Percentiles rank a stretch among this genome's conserved stretches.
Conservation (phyloP, 2,797 vertebrate species). For the Avahi laniger region DNA sequence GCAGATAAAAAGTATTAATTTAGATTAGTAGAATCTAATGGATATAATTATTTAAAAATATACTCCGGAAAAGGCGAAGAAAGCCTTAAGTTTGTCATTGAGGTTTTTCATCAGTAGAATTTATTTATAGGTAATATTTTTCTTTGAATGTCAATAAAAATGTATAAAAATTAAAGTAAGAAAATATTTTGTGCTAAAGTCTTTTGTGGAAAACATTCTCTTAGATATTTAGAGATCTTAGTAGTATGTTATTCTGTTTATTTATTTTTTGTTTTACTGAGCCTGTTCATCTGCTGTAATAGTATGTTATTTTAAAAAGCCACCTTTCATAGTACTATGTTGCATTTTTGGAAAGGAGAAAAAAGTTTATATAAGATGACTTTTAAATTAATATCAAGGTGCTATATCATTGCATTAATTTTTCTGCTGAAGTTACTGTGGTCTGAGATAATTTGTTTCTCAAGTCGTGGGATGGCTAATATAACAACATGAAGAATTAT, state of each 20-base stretch:
- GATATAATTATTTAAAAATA: neutral
- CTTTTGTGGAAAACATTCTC: neutral
- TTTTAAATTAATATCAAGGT: neutral
- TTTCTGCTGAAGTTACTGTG: neutral
- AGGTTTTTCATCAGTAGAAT: neutral
- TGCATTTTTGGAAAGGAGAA: neutral
- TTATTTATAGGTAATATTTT: constrained; percentile 1
- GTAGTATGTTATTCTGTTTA: neutral
- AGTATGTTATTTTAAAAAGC: neutral
- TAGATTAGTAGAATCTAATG: neutral
- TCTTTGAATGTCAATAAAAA: neutral
- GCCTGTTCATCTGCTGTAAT: neutral
- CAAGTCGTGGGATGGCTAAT: neutral
- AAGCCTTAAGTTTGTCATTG: neutral
- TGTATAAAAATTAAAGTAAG: neutral
- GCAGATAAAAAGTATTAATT: neutral
- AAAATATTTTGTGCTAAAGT: neutral
- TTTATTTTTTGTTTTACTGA: neutral
- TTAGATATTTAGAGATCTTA: neutral
- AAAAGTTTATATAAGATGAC: neutral
- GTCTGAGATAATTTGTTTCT: neutral
- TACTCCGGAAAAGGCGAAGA: neutral
- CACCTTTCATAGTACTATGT: neutral
- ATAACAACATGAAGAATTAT: neutral
- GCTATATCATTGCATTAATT: neutral